Base-by-base conservation (phyloP, 2,888 invertebrate genomes). In the Ennomos erosarius region DNA sequence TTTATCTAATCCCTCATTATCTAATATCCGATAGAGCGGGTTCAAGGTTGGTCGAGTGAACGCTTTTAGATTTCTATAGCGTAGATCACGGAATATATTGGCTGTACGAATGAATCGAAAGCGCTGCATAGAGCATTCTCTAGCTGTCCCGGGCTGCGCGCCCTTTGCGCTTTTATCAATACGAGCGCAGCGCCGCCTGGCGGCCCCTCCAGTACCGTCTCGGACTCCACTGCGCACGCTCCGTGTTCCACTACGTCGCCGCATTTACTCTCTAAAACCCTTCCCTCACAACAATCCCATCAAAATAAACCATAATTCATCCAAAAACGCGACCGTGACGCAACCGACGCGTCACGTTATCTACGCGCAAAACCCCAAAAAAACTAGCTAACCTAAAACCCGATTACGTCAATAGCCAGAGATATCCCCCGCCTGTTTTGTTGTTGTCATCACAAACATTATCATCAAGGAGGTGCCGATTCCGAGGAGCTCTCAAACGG, bases 151-250 rank as follows among this genome's bases (percentile, higher is more conserved):
- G 75, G 72, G 69, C 71, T 51, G 50, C 73, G 75, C 78, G 85
- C 81, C 86, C 86, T 84, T 82, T 84, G 83, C 89, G 86, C 85
- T 87, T 90, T 88, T 89, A 85, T 90, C 90, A 88, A 89, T 89
- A 90, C 82, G 74, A 65, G 64, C 62, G 65, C 78, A 84, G 82
- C 89, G 90, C 90, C 89, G 84, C 78, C 90, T 82, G 71, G 57
- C 80, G 88, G 79, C 76, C 70, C 63, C 78, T 79, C 68, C 88
- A 88, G 89, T 88, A 85, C 76, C 67, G 62, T 64, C 66, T 67
- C 72, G 76, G 83, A 72, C 75, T 75, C 79, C 77, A 88, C 71
- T 90, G 91, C 91, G 91, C 90, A 90, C 84, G 78, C 90, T 87
- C 91, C 81, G 70, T 82, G 78, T 74, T 78, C 80, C 79, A 77